Evolutionary conservation across 2,888 invertebrate genomes (phyloP), one percentile per base, ranked within the genome.

Genomic region (Nowickia ferox): DNA sequence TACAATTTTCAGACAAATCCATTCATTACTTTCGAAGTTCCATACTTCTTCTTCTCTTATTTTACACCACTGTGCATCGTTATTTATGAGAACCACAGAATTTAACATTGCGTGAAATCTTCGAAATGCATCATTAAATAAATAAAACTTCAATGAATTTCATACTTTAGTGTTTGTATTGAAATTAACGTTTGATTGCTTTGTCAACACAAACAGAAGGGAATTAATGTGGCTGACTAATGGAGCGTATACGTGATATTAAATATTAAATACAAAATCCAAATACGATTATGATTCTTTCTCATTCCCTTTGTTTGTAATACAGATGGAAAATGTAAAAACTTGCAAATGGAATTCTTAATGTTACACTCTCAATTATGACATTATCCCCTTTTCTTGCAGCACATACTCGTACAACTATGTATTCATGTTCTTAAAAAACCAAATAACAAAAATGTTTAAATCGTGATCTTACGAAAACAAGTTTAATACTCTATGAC

Each of bases 221-320:
- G 9, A 22, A 44, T 40, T 55, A 53, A 10, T 57, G 42, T 38
- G 44, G 53, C 22, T 75, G 48, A 57, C 66, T 17, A 69, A 61
- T 59, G 42, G 19, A 61, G 74, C 81, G 68, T 51, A 66, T 81
- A 51, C 22, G 57, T 51, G 13, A 17, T 61, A 66, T 48, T 66
- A 38, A 66, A 57, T 78, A 69, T 69, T 51, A 5, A 69, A 78
- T 51, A 42, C 6, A 42, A 61, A 51, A 78, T 51, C 46, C 17
- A 38, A 38, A 65, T 55, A 77, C 68, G 48, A 9, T 9, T 57
- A 46, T 1, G 46, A 30, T 40, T 48, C 61, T 22, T 6, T 15
- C 65, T 1, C 22, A 10, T 11, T 51, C 40, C 40, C 17, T 57
- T 13, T 9, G 1, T 17, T 57, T 71, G 19, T n/a, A 13, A 2